phyloP scores from a whole-genome alignment of 2,113 vertebrate genomes.

The Nannobrachium achirus region DNA sequence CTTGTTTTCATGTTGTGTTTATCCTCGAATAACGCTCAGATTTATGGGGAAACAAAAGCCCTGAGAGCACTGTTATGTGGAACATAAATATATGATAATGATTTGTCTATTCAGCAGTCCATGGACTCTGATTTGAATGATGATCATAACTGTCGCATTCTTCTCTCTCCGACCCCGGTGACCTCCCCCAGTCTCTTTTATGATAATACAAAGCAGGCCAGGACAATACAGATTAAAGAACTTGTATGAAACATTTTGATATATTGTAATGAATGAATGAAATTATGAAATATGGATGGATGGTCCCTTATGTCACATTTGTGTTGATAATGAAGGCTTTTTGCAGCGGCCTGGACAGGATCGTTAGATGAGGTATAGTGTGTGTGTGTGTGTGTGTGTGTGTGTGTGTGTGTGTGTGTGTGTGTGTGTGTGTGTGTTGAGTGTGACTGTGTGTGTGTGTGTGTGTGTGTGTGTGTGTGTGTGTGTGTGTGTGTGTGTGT shows the following conservation, averaged over 20 bases:
- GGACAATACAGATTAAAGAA: background rate
- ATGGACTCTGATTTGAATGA: background rate
- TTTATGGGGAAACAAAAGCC: conserved; percentile 2
- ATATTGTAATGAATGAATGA: background rate
- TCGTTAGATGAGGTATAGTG: background rate
- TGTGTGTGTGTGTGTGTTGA: conserved; percentile 13
- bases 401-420: background rate
- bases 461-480: background rate
- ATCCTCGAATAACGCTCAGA: background rate
- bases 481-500: background rate
- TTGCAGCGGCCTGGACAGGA: too few relatives aligned
- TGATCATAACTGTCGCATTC: background rate
- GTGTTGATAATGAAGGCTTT: background rate
- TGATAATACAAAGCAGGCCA: background rate
- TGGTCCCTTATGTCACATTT: background rate
- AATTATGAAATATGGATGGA: background rate
- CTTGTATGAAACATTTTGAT: background rate
- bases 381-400: too few relatives aligned
- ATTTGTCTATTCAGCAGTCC: background rate
- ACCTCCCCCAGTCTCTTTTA: background rate
- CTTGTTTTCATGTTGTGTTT: conserved; percentile 7
- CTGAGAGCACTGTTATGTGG: background rate
- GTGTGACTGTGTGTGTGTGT: background rate
- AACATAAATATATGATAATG: background rate
- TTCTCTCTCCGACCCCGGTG: background rate